A percentile compares a stretch with the other conserved stretches of the same genome.
Conservation (phyloP, 2,113 vertebrate species). For the Morone chrysops region DNA sequence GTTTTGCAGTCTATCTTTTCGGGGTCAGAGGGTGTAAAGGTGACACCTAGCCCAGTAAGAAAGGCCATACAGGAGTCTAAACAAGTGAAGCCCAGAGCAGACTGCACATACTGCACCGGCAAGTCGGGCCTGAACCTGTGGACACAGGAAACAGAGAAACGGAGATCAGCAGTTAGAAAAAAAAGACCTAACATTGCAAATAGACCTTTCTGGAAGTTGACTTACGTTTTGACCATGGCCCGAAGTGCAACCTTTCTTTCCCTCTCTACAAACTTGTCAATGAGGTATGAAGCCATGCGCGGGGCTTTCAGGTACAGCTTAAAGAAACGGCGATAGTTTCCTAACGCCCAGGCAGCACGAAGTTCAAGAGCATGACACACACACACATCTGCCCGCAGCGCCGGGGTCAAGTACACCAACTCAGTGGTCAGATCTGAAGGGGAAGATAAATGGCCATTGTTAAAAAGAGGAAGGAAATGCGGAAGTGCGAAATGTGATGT, state of each 20-base stretch:
- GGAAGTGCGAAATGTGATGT: not conserved
- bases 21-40: constrained; percentile 86
- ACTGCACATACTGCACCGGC: constrained; percentile 91
- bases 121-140: constrained; percentile 85
- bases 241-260: constrained; percentile 91
- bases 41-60: constrained; percentile 89
- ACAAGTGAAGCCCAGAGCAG: constrained; percentile 89
- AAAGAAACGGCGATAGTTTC: constrained; percentile 93
- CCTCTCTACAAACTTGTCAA: constrained; percentile 94
- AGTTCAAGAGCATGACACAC: constrained; percentile 90
- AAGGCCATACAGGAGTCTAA: constrained; percentile 92
- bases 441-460: not conserved
- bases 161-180: not conserved
- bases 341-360: constrained; percentile 91
- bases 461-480: not conserved
- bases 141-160: constrained; percentile 42
- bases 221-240: constrained; percentile 95
- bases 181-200: not conserved
- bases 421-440: constrained; percentile 91
- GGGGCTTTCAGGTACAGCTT: constrained; percentile 88
- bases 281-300: constrained; percentile 93
- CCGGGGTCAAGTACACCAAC: constrained; percentile 89
- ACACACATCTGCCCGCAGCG: constrained; percentile 87
- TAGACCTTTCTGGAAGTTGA: constrained; percentile 12
- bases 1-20: constrained; percentile 93